Evolutionary conservation across 2,888 invertebrate species (phyloP).

Genomic region (Scaptomyza polygonia): DNA sequence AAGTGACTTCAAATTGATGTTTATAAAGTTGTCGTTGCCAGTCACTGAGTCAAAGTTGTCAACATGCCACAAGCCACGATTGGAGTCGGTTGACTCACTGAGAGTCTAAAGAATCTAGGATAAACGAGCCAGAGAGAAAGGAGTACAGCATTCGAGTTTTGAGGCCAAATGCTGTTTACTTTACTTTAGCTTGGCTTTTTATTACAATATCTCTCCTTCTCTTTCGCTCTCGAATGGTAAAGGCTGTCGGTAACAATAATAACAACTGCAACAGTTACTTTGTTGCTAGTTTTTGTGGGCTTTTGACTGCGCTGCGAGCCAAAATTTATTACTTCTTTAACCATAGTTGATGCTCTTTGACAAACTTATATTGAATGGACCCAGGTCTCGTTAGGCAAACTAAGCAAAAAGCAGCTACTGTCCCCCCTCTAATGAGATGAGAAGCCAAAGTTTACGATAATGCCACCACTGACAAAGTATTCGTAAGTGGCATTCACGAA

Average conservation of each 20-base stretch:
- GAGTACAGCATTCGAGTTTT: conserved; percentile 19
- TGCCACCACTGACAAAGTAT: conserved; percentile 17
- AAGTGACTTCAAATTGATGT: conserved; percentile 57
- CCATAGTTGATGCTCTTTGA: conserved; percentile 54
- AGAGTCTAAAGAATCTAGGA: background rate
- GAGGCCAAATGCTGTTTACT: conserved; percentile 57
- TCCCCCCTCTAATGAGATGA: conserved; percentile 19
- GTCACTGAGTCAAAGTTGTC: conserved; percentile 64
- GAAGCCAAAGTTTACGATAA: conserved; percentile 20
- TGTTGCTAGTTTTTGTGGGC: conserved; percentile 17
- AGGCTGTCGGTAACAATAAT: conserved; percentile 8
- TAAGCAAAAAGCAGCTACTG: conserved; percentile 2
- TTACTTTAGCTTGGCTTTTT: conserved; percentile 61
- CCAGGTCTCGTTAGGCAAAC: conserved; percentile 14
- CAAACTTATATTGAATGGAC: conserved; percentile 56
- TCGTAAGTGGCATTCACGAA: conserved; percentile 31
- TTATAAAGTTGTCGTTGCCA: conserved; percentile 62
- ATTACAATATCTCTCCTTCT: conserved; percentile 38
- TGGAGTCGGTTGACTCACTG: conserved; percentile 35
- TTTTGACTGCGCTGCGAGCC: conserved; percentile 38
- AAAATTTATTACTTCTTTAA: conserved; percentile 56
- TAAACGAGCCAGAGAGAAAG: background rate
- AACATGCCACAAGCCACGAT: conserved; percentile 61
- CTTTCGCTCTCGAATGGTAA: conserved; percentile 1
- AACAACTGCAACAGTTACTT: conserved; percentile 14